Evolutionary conservation across 2,797 vertebrate genomes (phyloP).

Genomic region (Acestrorhynchus altus): DNA sequence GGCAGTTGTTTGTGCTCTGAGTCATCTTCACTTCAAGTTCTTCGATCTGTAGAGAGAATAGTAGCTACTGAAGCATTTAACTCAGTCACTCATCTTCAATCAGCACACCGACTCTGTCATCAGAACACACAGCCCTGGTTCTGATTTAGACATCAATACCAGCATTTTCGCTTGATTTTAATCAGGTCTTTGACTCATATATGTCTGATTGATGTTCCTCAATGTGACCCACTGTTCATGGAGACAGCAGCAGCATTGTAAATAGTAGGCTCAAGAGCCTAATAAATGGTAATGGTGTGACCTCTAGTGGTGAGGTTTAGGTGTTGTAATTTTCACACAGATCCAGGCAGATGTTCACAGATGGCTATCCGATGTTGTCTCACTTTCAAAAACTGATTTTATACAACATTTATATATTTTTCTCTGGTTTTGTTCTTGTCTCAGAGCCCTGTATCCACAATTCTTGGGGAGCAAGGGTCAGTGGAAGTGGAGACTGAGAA

Average conservation of each 20-base stretch:
- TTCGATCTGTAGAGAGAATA: slow-evolving; percentile 10
- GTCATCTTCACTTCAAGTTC: slow-evolving; percentile 22
- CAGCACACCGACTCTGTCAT: slow-evolving; percentile 17
- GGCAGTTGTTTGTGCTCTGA: slow-evolving; percentile 25
- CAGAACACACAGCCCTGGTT: slow-evolving; percentile 11
- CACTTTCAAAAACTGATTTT: background rate
- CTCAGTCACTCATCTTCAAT: slow-evolving; percentile 24
- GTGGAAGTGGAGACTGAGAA: slow-evolving; percentile 41
- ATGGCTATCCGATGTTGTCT: background rate
- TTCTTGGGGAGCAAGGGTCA: background rate
- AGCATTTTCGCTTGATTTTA: slow-evolving; percentile 26
- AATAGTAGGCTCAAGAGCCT: background rate
- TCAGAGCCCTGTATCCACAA: slow-evolving; percentile 21
- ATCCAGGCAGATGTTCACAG: too few species aligned
- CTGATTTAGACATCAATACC: slow-evolving; percentile 29
- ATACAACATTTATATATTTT: background rate
- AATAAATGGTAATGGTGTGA: slow-evolving; percentile 43
- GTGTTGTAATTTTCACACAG: slow-evolving; percentile 1
- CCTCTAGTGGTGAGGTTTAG: slow-evolving; percentile 57
- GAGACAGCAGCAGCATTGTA: slow-evolving; percentile 2
- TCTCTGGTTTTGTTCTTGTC: slow-evolving; percentile 9
- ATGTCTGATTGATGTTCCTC: slow-evolving; percentile 18
- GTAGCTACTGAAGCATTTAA: slow-evolving; percentile 30
- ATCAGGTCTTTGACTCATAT: slow-evolving; percentile 14
- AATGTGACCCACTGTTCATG: slow-evolving; percentile 22